phyloP scores from a whole-genome alignment of 2,888 invertebrate genomes.

The Hedya salicella region DNA sequence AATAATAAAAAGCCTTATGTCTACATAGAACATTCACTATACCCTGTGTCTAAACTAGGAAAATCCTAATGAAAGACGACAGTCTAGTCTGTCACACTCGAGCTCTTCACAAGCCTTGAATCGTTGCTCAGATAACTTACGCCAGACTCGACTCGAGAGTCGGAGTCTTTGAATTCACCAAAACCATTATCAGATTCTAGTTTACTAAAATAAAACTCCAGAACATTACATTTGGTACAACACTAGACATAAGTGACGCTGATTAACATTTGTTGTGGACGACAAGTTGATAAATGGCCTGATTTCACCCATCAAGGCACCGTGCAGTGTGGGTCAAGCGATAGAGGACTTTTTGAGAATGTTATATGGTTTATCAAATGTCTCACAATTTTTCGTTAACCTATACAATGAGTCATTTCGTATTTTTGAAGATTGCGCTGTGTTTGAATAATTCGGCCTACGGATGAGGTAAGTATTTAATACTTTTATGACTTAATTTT shows the following conservation, averaged over 20 bases:
- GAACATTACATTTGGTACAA: no score
- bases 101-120: no score
- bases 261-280: slow-evolving; percentile 40
- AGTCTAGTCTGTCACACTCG: no score
- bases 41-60: no score
- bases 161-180: no score
- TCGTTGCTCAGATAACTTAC: no score
- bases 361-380: background rate
- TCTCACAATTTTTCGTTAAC: background rate
- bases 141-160: no score
- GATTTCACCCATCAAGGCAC: slow-evolving; percentile 24
- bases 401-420: slow-evolving; percentile 27
- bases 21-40: no score
- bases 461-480: background rate
- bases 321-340: background rate
- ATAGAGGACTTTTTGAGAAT: background rate
- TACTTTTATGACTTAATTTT: slow-evolving; percentile 12
- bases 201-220: no score
- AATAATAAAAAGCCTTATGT: no score
- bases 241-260: slow-evolving; percentile 28
- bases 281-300: slow-evolving; percentile 35
- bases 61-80: no score
- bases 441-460: slow-evolving; percentile 8
- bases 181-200: no score
- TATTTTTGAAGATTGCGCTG: slow-evolving; percentile 26